Evolutionary conservation across 2,888 invertebrate genomes (phyloP), one percentile per base, ranked within the genome.

Genomic region (Panorpa germanica): DNA sequence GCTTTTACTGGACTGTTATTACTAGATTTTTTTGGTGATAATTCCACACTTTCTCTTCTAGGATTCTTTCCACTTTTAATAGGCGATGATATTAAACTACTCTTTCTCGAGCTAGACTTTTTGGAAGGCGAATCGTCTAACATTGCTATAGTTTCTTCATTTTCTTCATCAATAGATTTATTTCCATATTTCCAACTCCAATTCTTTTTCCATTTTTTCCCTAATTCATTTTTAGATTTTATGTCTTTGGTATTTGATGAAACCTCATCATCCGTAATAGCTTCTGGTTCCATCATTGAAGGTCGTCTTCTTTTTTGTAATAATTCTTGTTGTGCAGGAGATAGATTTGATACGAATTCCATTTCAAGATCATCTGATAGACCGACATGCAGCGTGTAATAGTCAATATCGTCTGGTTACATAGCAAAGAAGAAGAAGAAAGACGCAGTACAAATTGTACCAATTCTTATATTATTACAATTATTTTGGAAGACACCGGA

Each of bases 131-230:
- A n/a, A n/a, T n/a, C n/a, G n/a, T n/a, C n/a, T n/a, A n/a, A n/a
- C n/a, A n/a, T n/a, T n/a, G n/a, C n/a, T n/a, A n/a, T n/a, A n/a
- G n/a, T n/a, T 26, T 43, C 43, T 6, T 42, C 39, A 33, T 45
- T 43, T 34, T 45, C 45, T 38, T 45, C 45, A 34, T 43, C 43
- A 29, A 43, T 45, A 7, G 42, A 41, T 4, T 41, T 41, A 30
- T 43, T 43, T 32, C 40, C 40, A 26, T 43, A 42, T 37, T 43
- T 43, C 42, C 43, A 43, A 12, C 43, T 42, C 45, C 45, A 45
- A 14, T 38, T 41, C 37, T 45, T 45, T n/a, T n/a, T n/a, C n/a
- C n/a, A n/a, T n/a, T n/a, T n/a, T n/a, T n/a, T n/a, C n/a, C n/a
- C n/a, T n/a, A n/a, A n/a, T n/a, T n/a, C n/a, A n/a, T n/a, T n/a